phyloP scores from a whole-genome alignment of 2,888 invertebrate species.

The Cantharis nigra region DNA sequence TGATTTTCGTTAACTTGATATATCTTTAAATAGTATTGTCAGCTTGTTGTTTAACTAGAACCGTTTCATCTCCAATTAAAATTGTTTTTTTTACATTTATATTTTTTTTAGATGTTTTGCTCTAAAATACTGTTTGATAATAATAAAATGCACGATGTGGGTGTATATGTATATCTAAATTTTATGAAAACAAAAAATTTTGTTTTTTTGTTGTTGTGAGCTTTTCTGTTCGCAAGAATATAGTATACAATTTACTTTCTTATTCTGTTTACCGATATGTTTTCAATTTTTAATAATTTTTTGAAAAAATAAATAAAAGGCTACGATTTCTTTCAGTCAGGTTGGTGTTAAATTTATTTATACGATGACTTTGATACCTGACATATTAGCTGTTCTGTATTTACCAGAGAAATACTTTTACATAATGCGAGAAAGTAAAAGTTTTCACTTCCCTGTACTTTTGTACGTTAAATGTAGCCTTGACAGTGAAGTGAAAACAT shows the following conservation, averaged over 20 bases:
- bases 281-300: neutral
- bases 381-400: neutral
- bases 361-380: neutral
- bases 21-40: too few relatives aligned
- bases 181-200: too few relatives aligned
- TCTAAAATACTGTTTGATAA: neutral
- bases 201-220: too few relatives aligned
- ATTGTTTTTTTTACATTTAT: too few relatives aligned
- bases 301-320: neutral
- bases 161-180: too few relatives aligned
- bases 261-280: too few relatives aligned
- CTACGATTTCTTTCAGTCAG: neutral
- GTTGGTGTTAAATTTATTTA: neutral
- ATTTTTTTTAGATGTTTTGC: neutral
- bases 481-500: constrained; percentile 4
- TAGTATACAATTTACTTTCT: too few relatives aligned
- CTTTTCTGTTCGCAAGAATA: too few relatives aligned
- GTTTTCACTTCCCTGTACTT: constrained; percentile 3
- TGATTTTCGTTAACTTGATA: neutral
- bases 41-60: too few relatives aligned
- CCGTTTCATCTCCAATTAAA: neutral
- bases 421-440: constrained; percentile 1
- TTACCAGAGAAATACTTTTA: neutral
- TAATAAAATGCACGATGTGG: neutral
- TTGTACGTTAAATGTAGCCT: constrained; percentile 1